Conservation (phyloP, 2,113 vertebrate species). For the Dissostichus mawsoni region DNA sequence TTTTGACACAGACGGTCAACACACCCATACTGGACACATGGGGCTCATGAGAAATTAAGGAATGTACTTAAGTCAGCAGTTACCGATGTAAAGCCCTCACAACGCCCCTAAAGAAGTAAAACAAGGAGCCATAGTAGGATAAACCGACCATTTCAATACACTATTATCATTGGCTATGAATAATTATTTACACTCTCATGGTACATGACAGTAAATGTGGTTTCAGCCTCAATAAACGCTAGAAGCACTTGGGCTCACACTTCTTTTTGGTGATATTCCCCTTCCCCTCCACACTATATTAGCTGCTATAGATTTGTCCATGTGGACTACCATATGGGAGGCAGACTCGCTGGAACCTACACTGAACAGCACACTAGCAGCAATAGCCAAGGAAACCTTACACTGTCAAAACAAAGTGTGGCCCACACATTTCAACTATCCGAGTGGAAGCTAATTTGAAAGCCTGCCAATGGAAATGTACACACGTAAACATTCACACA, state of each 20-base stretch:
- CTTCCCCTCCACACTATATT: slow-evolving; percentile 19
- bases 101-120: slow-evolving; percentile 19
- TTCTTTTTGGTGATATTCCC: slow-evolving; percentile 4
- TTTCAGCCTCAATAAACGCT: slow-evolving; percentile 32
- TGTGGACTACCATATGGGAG: slow-evolving; percentile 57
- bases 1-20: slow-evolving; percentile 47
- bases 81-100: slow-evolving; percentile 8
- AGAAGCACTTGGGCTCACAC: not conserved
- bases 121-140: not conserved
- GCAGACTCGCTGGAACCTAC: slow-evolving; percentile 33
- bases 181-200: slow-evolving; percentile 5
- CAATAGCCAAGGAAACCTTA: slow-evolving; percentile 68
- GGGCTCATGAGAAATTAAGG: slow-evolving; percentile 43
- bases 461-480: slow-evolving; percentile 54
- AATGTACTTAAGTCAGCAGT: slow-evolving; percentile 50
- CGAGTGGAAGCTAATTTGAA: slow-evolving; percentile 29
- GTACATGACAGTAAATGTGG: slow-evolving; percentile 4
- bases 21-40: slow-evolving; percentile 45
- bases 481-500: slow-evolving; percentile 41
- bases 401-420: slow-evolving; percentile 76
- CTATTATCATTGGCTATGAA: slow-evolving; percentile 2
- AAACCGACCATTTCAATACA: not conserved
- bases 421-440: slow-evolving; percentile 44
- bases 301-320: slow-evolving; percentile 29
- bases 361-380: slow-evolving; percentile 41